Evolutionary conservation across 2,888 invertebrate species (phyloP).

Genomic region (Brenthis hecate): DNA sequence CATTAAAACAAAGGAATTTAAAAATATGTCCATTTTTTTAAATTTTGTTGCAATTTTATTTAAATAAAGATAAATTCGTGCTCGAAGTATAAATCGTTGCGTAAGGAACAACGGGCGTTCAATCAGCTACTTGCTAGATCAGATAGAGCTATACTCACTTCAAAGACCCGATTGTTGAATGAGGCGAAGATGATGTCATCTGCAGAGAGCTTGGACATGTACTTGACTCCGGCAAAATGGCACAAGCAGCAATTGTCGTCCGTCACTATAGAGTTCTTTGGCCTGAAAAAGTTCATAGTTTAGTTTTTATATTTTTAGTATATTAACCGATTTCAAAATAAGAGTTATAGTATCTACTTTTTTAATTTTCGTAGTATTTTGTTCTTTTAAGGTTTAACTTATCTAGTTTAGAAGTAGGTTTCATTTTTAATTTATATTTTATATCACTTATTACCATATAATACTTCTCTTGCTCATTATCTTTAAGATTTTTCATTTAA

Average conservation of each 20-base stretch:
- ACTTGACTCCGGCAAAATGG: slow-evolving; percentile 91
- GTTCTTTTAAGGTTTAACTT: too few relatives aligned
- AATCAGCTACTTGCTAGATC: too few relatives aligned
- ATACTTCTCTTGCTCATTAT: too few relatives aligned
- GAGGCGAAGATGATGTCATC: slow-evolving; percentile 93
- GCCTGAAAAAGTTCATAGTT: slow-evolving; percentile 53
- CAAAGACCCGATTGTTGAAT: slow-evolving; percentile 92
- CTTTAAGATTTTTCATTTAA: too few relatives aligned
- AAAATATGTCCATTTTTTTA: neutral
- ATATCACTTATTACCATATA: too few relatives aligned
- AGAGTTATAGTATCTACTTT: too few relatives aligned
- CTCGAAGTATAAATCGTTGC: neutral
- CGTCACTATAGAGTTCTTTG: slow-evolving; percentile 85
- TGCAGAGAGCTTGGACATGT: slow-evolving; percentile 87
- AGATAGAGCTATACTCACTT: slow-evolving; percentile 76
- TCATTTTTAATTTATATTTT: too few relatives aligned
- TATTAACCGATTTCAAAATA: neutral
- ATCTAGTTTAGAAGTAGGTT: too few relatives aligned
- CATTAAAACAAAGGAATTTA: slow-evolving; percentile 1
- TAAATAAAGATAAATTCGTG: too few relatives aligned
- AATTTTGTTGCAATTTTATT: too few relatives aligned
- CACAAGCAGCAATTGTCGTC: slow-evolving; percentile 96
- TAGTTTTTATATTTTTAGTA: neutral
- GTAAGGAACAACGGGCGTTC: neutral
- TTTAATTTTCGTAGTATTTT: neutral